Evolutionary conservation across 2,888 invertebrate species (phyloP).

Genomic region (Beris morrisii): DNA sequence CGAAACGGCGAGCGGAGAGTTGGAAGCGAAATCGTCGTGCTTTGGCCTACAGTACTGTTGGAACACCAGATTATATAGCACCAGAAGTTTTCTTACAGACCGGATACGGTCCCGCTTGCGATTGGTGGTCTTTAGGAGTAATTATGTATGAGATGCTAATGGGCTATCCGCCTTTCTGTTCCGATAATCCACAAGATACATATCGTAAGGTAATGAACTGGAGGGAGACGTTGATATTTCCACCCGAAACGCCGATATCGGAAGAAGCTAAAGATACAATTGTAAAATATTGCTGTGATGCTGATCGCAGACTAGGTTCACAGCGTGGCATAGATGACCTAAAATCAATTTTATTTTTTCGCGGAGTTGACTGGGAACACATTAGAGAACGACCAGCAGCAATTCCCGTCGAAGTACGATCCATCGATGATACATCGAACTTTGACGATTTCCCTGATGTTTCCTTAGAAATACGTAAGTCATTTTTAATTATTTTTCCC

Average conservation of each 20-base stretch:
- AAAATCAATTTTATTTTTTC: conserved; percentile 90
- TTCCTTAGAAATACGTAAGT: conserved; percentile 96
- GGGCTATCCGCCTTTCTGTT: conserved; percentile 99
- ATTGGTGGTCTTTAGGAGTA: conserved; percentile 99
- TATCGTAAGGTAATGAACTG: conserved; percentile 95
- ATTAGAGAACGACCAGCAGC: conserved; percentile 98
- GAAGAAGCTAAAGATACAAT: conserved; percentile 96
- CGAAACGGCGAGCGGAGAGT: conserved; percentile 96
- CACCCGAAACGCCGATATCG: conserved; percentile 98
- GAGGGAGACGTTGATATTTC: conserved; percentile 97
- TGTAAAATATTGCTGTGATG: conserved; percentile 94
- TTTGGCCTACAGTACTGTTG: conserved; percentile 90
- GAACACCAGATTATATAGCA: conserved; percentile 99
- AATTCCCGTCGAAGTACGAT: conserved; percentile 95
- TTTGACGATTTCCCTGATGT: conserved; percentile 99
- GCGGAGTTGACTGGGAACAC: conserved; percentile 98
- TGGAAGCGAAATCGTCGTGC: conserved; percentile 98
- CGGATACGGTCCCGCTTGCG: conserved; percentile 96
- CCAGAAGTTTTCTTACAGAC: conserved; percentile 98
- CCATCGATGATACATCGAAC: conserved; percentile 99
- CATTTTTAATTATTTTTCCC: conserved; percentile 17
- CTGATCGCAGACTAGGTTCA: conserved; percentile 88
- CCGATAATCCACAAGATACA: conserved; percentile 70
- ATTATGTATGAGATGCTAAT: conserved; percentile 99
- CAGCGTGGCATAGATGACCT: conserved; percentile 92